Evolutionary conservation across 2,113 vertebrate species (phyloP), one percentile per base, ranked within the genome.

Genomic region (Notarius quadriscutis): DNA sequence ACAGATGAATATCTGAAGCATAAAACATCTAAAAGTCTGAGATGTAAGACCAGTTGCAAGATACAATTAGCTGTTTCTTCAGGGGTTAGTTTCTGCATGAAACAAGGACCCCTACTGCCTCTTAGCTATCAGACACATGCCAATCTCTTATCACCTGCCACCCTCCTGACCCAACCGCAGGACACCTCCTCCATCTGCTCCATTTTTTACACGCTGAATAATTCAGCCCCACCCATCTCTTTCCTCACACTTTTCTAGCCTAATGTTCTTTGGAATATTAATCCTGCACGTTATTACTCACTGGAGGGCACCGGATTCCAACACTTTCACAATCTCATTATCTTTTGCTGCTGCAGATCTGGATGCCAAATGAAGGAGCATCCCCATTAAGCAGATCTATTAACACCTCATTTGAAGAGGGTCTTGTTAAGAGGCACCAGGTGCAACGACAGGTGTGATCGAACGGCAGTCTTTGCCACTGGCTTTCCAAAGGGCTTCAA

Each of bases 211-310:
- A 83, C 53, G 41, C 41, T 87, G 77, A 91, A 89, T 91, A 86
- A 91, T 91, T 91, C 90, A 88, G 67, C 48, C 85, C 69, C 84
- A 71, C 62, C 81, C 3, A 5, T 71, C 83, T 84, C 53, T 86
- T 67, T 60, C 30, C 74, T 75, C 60, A 60, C 5, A 50, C 86
- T 84, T 88, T 87, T 86, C 81, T 12, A 48, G 77, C 83, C 85
- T 84, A 82, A 82, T 88, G 86, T 72, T 74, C 87, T 88, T 71
- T 69, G 55, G 88, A 91, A 84, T 88, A 89, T 89, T 86, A 91
- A 89, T 89, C 84, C 81, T 18, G 25, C 74, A 65, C 17, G 50
- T 85, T 89, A 87, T 87, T 90, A 83, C 86, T 82, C 88, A 88
- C 82, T 53, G 62, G 75, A 74, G 87, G 81, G 78, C 84, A 84